Conservation (phyloP, 2,113 vertebrate genomes). For the Marmota flaviventris region DNA sequence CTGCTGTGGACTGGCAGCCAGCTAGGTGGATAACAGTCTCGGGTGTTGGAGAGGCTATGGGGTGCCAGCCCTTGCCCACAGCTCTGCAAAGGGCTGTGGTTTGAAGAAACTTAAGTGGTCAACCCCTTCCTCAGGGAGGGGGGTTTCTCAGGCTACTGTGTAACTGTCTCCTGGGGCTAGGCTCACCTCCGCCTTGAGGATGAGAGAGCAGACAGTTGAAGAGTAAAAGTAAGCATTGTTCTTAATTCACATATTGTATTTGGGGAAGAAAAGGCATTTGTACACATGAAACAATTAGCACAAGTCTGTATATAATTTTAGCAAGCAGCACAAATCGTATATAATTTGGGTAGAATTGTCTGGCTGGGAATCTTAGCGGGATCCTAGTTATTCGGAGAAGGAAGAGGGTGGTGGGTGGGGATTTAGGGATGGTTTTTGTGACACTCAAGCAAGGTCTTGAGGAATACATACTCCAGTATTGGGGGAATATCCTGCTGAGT, state of each 20-base stretch:
- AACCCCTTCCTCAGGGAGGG: not conserved
- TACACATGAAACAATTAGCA: constrained; percentile 49
- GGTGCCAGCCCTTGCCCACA: too few species aligned
- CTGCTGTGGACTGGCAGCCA: not conserved
- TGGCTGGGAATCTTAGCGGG: not conserved
- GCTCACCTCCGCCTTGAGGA: not conserved
- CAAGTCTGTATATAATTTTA: constrained; percentile 28
- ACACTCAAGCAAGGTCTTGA: not conserved
- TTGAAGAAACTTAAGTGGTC: not conserved
- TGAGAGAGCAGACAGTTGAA: not conserved
- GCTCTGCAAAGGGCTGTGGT: not conserved
- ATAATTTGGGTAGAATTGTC: constrained; percentile 55
- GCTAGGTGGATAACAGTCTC: not conserved
- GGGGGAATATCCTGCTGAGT: not conserved
- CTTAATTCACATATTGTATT: constrained; percentile 23
- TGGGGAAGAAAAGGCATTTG: constrained; percentile 54
- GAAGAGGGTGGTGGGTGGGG: too few species aligned
- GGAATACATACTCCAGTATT: not conserved
- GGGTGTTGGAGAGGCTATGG: not conserved
- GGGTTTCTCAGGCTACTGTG: fast-evolving
- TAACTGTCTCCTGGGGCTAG: not conserved
- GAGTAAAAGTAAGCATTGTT: constrained; percentile 5
- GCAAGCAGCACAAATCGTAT: constrained; percentile 27
- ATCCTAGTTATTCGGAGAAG: not conserved
- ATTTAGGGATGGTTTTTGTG: not conserved